phyloP scores from a whole-genome alignment of 2,797 vertebrate genomes.

The Anguilla megastoma region DNA sequence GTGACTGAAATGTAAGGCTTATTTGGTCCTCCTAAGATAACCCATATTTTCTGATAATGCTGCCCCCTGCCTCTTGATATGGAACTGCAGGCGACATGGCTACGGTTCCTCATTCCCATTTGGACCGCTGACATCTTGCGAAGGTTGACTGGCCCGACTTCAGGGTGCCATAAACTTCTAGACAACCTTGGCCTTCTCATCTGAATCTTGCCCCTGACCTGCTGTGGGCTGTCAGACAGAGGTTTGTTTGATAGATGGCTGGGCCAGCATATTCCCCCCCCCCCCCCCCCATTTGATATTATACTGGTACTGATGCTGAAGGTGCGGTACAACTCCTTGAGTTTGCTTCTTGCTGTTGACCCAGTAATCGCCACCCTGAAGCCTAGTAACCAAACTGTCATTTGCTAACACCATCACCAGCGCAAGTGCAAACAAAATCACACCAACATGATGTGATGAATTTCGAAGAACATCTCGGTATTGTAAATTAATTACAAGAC shows the following conservation, averaged over 20 bases:
- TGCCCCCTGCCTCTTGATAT: not conserved
- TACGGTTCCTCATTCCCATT: not conserved
- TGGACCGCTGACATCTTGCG: not conserved
- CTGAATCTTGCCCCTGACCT: not conserved
- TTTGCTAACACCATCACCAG: no score
- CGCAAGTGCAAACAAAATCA: no score
- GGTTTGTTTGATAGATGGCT: not conserved
- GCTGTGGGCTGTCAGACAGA: not conserved
- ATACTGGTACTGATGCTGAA: no score
- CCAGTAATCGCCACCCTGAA: no score
- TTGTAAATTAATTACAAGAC: no score
- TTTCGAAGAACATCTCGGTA: no score
- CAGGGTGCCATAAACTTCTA: not conserved
- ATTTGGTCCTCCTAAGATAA: not conserved
- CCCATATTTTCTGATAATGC: not conserved
- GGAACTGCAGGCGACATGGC: not conserved
- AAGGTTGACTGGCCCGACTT: not conserved
- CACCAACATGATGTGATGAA: no score
- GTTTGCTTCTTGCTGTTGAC: no score
- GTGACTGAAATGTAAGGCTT: not conserved
- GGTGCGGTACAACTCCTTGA: no score
- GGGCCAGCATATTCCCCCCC: no score
- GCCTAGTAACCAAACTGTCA: no score
- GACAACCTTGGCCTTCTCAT: not conserved
- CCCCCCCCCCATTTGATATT: no score